A percentile compares a stretch with the other conserved stretches of the same genome.
These are phyloP conservation scores for Anticlea derivata DNA, from an alignment of 2,888 invertebrate species.

Conservation along the genomic window DNA sequence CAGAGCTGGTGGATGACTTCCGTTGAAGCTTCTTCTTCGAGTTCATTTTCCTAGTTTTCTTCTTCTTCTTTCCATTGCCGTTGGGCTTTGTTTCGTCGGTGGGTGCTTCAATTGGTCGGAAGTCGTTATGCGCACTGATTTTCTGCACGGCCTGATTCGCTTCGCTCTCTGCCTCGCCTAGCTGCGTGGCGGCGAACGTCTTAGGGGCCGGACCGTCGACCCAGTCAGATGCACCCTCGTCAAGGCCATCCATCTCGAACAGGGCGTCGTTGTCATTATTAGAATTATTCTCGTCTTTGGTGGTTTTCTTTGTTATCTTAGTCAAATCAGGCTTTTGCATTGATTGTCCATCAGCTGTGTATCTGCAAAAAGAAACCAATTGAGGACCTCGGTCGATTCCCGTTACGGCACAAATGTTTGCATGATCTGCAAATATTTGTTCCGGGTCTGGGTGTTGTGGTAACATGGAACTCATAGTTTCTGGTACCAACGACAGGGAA, in stretches of 20 bases:
- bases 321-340: slow-evolving; percentile 84
- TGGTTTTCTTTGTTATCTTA: slow-evolving; percentile 73
- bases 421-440: too few relatives aligned
- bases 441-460: too few relatives aligned
- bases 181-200: slow-evolving; percentile 82
- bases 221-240: slow-evolving; percentile 77
- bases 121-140: slow-evolving; percentile 86
- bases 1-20: slow-evolving; percentile 85
- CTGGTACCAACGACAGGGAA: too few relatives aligned
- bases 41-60: slow-evolving; percentile 90
- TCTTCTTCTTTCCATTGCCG: slow-evolving; percentile 87
- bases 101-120: slow-evolving; percentile 81
- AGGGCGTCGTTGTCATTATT: slow-evolving; percentile 83
- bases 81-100: slow-evolving; percentile 80
- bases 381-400: too few relatives aligned
- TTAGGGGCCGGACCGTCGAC: slow-evolving; percentile 78
- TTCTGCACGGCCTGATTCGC: slow-evolving; percentile 83
- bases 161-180: slow-evolving; percentile 72
- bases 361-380: slow-evolving; percentile 61
- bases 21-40: slow-evolving; percentile 92
- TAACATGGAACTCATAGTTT: too few relatives aligned
- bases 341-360: slow-evolving; percentile 83
- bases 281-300: slow-evolving; percentile 60
- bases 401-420: too few relatives aligned
- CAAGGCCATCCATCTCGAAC: slow-evolving; percentile 87